phyloP scores from a whole-genome alignment of 2,113 vertebrate species.

The Lutjanus erythropterus region DNA sequence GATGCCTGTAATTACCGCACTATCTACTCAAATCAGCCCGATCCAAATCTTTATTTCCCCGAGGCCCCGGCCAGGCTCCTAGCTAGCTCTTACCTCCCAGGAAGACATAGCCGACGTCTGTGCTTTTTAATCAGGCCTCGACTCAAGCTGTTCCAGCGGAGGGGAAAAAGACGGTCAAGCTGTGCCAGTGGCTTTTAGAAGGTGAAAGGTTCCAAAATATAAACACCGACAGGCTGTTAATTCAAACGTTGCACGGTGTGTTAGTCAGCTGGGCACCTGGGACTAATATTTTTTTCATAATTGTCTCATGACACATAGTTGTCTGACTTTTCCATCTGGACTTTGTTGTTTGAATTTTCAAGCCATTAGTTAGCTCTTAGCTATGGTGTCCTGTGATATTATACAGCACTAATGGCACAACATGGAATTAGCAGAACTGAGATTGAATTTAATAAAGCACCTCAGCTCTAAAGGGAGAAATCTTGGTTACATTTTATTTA shows the following conservation, averaged over 20 bases:
- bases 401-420: constrained; percentile 51
- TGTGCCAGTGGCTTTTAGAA: constrained; percentile 77
- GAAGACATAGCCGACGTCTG: constrained; percentile 74
- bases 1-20: constrained; percentile 83
- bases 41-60: constrained; percentile 85
- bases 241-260: constrained; percentile 74
- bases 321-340: constrained; percentile 54
- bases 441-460: too few species aligned
- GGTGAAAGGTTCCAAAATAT: constrained; percentile 73
- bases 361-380: constrained; percentile 68
- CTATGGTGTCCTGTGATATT: constrained; percentile 30
- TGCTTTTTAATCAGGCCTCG: constrained; percentile 84
- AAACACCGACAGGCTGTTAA: constrained; percentile 73
- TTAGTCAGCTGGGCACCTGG: constrained; percentile 53
- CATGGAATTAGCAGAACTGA: constrained; percentile 60
- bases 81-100: constrained; percentile 81
- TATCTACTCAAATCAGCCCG: constrained; percentile 82
- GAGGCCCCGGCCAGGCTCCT: constrained; percentile 72
- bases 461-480: too few species aligned
- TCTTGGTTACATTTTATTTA: too few species aligned
- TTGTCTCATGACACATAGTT: constrained; percentile 61
- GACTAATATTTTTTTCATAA: constrained; percentile 48
- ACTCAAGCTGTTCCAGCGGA: constrained; percentile 80
- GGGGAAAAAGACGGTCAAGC: constrained; percentile 75
- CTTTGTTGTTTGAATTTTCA: constrained; percentile 65